A percentile compares a stretch with the other conserved stretches of the same genome.
Conservation (phyloP, 2,797 vertebrate species). For the Bufotes viridis region DNA sequence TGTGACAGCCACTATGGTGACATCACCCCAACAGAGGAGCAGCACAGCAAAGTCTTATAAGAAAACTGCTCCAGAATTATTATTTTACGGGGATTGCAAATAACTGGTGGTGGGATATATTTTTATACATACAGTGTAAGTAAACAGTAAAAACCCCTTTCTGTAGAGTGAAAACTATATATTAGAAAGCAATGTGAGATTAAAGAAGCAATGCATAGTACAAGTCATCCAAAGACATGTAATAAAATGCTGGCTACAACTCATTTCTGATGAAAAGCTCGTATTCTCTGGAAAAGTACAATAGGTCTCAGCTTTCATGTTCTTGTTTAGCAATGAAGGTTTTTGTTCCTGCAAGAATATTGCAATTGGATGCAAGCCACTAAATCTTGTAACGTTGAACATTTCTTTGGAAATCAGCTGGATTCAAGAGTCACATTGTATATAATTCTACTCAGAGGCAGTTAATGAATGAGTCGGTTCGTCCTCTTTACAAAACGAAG, state of each 20-base stretch:
- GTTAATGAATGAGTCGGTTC: background rate
- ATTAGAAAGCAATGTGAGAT: background rate
- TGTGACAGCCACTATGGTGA: too few species aligned
- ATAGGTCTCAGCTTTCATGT: slow-evolving; percentile 6
- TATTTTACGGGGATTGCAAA: background rate
- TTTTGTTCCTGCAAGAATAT: slow-evolving; percentile 22
- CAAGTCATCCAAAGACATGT: background rate
- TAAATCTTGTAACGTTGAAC: slow-evolving; percentile 2
- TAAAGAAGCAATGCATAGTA: background rate
- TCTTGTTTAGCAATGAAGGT: background rate
- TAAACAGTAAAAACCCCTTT: background rate
- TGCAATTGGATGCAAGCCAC: slow-evolving; percentile 17
- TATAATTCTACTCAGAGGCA: background rate
- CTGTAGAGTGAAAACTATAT: background rate
- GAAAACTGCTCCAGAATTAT: too few species aligned
- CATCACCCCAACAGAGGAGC: too few species aligned
- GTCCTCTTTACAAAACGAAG: background rate
- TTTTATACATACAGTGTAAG: background rate
- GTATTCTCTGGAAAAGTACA: slow-evolving; percentile 3
- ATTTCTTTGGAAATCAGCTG: slow-evolving; percentile 6
- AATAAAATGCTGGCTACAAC: background rate
- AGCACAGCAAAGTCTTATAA: too few species aligned
- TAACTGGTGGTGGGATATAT: background rate
- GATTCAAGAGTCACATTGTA: background rate
- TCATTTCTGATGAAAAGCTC: slow-evolving; percentile 15